phyloP scores from a whole-genome alignment of 2,797 vertebrate genomes.

The Prionace glauca region DNA sequence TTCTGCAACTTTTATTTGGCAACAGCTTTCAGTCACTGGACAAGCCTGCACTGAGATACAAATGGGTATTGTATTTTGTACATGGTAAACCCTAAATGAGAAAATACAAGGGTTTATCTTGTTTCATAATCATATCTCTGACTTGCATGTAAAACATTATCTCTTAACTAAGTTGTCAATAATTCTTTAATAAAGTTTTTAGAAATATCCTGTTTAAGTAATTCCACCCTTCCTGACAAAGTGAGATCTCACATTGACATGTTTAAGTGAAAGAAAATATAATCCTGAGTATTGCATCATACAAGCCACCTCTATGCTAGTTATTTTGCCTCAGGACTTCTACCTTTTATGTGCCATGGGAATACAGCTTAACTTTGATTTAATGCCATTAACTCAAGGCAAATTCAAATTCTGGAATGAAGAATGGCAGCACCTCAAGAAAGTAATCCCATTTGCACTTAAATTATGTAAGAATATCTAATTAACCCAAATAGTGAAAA shows the following conservation, averaged over 20 bases:
- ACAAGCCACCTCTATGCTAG: not conserved
- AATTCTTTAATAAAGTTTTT: conserved; percentile 5
- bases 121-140: not conserved
- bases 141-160: not conserved
- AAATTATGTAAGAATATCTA: not conserved
- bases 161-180: conserved; percentile 10
- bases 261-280: not conserved
- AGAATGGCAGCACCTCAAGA: not conserved
- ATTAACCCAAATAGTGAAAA: not conserved
- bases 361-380: not conserved
- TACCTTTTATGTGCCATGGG: not conserved
- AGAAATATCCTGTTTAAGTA: not conserved
- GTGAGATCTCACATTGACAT: not conserved
- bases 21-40: conserved; percentile 36
- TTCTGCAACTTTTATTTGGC: conserved; percentile 32
- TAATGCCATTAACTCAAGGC: not conserved
- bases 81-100: not conserved
- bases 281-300: not conserved
- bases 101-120: conserved; percentile 15
- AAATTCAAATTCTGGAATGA: not conserved
- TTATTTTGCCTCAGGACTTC: not conserved
- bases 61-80: conserved; percentile 25
- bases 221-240: not conserved
- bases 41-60: conserved; percentile 43
- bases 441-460: not conserved